phyloP scores from a whole-genome alignment of 2,113 vertebrate species.

The Zapornia atra region DNA sequence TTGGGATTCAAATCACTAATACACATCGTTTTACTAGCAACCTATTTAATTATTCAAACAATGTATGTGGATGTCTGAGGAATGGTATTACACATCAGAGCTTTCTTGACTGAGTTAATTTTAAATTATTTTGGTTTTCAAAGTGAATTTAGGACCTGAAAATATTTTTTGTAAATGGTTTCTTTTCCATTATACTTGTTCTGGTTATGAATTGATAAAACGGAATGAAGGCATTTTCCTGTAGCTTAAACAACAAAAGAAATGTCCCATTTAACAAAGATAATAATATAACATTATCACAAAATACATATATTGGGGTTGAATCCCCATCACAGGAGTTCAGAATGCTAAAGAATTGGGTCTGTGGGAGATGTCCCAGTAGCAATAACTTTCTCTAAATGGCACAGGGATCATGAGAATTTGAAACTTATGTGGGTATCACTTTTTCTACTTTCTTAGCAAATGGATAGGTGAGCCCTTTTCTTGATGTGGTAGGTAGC shows the following conservation, averaged over 20 bases:
- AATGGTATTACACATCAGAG: background rate
- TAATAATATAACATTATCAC: background rate
- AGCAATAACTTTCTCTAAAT: background rate
- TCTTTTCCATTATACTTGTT: conserved; percentile 17
- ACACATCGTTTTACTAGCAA: background rate
- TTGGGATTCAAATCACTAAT: background rate
- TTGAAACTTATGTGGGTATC: background rate
- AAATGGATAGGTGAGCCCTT: conserved; percentile 19
- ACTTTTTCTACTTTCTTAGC: background rate
- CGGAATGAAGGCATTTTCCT: background rate
- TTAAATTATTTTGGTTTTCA: background rate
- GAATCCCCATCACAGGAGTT: background rate
- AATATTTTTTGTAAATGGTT: background rate
- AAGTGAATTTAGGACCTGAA: background rate
- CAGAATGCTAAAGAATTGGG: background rate
- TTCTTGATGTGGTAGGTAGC: conserved; percentile 41
- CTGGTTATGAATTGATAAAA: background rate
- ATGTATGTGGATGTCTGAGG: background rate
- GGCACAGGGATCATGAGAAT: background rate
- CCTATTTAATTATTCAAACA: background rate
- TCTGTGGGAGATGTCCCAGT: background rate
- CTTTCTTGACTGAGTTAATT: background rate
- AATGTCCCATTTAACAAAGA: background rate
- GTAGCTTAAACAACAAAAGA: background rate
- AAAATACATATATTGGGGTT: background rate